Percentiles rank a stretch among this genome's conserved stretches.
phyloP scores from a whole-genome alignment of 2,797 vertebrate genomes.

The Picus viridis region DNA sequence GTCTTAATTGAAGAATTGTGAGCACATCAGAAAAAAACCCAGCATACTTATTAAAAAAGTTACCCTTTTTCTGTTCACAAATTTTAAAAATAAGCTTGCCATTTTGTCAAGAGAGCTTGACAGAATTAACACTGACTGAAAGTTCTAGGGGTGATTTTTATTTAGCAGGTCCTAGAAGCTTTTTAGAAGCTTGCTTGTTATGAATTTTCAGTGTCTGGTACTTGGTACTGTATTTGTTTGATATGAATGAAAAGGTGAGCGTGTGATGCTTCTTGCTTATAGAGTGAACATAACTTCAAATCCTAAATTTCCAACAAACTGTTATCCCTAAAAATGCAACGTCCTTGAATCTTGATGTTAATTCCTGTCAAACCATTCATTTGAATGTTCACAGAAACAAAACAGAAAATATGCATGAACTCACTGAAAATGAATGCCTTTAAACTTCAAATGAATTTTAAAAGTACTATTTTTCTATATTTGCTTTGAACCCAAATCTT shows the following conservation, averaged over 20 bases:
- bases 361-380: neutral
- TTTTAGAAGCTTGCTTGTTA: neutral
- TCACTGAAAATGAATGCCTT: neutral
- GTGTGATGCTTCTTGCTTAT: neutral
- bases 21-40: neutral
- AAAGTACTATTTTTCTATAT: neutral
- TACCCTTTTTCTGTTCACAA: neutral
- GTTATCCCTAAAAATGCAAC: neutral
- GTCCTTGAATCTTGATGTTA: neutral
- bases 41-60: neutral
- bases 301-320: neutral
- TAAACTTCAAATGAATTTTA: slow-evolving; percentile 17
- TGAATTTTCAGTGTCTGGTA: neutral
- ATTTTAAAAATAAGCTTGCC: neutral
- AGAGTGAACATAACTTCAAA: neutral
- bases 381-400: neutral
- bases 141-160: neutral
- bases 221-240: neutral
- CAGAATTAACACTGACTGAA: neutral
- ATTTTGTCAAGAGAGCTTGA: neutral
- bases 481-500: slow-evolving; percentile 25
- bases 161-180: neutral
- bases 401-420: neutral
- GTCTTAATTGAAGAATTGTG: neutral
- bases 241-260: neutral